Percentiles rank a stretch among this genome's conserved stretches.
These are phyloP conservation scores for Cercopithecus mitis DNA, from an alignment of 2,797 vertebrate genomes.

Conservation along the genomic window DNA sequence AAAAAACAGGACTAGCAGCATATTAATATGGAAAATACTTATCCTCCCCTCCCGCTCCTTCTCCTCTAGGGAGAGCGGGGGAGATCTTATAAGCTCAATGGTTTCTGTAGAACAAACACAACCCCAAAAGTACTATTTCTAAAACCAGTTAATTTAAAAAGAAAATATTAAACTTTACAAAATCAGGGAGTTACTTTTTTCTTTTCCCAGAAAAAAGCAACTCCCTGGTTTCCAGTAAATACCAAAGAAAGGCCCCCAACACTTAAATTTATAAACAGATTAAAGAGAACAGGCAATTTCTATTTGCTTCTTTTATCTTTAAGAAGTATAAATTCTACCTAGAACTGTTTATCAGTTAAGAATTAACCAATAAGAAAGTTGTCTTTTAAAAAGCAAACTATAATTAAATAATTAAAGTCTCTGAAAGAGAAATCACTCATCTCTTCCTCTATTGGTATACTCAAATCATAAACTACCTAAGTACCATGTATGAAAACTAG, in stretches of 20 bases:
- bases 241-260: not conserved
- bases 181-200: too few relatives aligned
- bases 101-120: not conserved
- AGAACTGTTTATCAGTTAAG: not conserved
- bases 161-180: not conserved
- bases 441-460: too few relatives aligned
- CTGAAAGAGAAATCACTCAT: not conserved
- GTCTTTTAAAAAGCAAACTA: not conserved
- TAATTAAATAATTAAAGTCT: not conserved
- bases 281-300: not conserved
- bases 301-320: not conserved
- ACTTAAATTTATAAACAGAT: not conserved
- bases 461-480: not conserved
- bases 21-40: too few relatives aligned
- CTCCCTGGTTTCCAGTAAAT: not conserved
- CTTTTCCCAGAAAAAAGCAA: not conserved
- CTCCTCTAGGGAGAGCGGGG: too few relatives aligned
- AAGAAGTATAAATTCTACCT: not conserved
- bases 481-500: not conserved
- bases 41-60: too few relatives aligned
- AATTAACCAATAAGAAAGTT: not conserved
- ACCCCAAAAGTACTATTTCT: not conserved
- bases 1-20: not conserved
- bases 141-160: constrained; percentile 17
- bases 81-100: not conserved